Percentiles rank a stretch among this genome's conserved stretches.
phyloP scores from a whole-genome alignment of 1,140 invertebrate species.

The Fopius arisanus region DNA sequence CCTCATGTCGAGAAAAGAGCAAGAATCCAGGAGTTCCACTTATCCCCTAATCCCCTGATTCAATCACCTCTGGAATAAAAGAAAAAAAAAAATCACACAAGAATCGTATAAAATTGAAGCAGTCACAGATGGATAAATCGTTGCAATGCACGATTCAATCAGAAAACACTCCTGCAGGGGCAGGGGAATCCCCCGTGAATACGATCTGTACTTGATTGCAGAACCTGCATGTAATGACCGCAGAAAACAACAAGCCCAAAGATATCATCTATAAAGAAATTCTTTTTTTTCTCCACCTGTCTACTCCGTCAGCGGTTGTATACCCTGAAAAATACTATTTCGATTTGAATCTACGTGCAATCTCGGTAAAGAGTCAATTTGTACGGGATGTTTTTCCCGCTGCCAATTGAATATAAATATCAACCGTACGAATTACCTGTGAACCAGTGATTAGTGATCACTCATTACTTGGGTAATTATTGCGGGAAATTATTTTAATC shows the following conservation, averaged over 20 bases:
- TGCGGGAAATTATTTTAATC: background rate
- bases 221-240: slow-evolving; percentile 19
- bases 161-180: background rate
- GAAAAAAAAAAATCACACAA: background rate
- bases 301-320: background rate
- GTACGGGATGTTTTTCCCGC: background rate
- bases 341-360: slow-evolving; percentile 20
- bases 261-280: slow-evolving; percentile 24
- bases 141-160: slow-evolving; percentile 12
- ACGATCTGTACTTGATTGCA: slow-evolving; percentile 22
- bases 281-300: slow-evolving; percentile 15
- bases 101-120: background rate
- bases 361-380: slow-evolving; percentile 20
- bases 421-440: background rate
- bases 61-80: background rate
- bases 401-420: background rate
- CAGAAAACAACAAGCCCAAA: slow-evolving; percentile 9
- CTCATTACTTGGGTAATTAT: background rate
- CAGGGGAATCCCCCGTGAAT: background rate
- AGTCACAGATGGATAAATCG: slow-evolving; percentile 1
- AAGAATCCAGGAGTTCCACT: background rate
- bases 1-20: background rate
- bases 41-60: background rate
- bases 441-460: background rate
- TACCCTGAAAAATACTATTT: slow-evolving; percentile 5